Base-by-base conservation (phyloP, 1,140 invertebrate genomes). In the Caenorhabditis latens region DNA sequence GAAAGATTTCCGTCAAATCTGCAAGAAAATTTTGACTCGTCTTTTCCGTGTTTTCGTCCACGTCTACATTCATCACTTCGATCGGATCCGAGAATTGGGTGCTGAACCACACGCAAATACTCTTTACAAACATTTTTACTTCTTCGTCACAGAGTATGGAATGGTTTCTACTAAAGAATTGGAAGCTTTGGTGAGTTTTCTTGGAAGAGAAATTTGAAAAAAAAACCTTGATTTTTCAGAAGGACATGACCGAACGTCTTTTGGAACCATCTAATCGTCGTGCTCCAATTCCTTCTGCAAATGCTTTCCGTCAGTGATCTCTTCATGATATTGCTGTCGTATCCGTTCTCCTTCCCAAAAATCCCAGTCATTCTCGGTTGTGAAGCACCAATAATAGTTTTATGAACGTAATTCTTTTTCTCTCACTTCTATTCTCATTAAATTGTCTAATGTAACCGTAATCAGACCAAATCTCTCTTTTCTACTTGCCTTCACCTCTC, bases 21-120 rank as follows among this genome's bases (percentile, higher is more conserved):
- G 96, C 91, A 95, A 96, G 91, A 98, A 98, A 93, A 97, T 98
- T 88, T 93, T 98, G 65, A 97, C 96, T 0, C 94, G 97, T 85
- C 93, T 98, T n/a, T 98, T 97, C 92, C 94, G 97, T 90, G 96
- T 98, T 2, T 98, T 98, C 94, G 97, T 98, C 1, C 97, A 98
- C 93, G 96, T 98, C n/a, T 98, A 98, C 92, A 97, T 98, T 89
- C 97, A 98, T 93, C 97, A 98, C 93, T 98, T 98, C 94, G 96
- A 98, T 93, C 94, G 96, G 91, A 95, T 98, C 88, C 95, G 96
- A 48, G 94, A 95, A 42, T 96, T 97, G 90, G 96, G 96, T 91
- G 96, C 96, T 55, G 97, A 98, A 93, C 96, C 97, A 43, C 97
- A 98, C 92, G 96, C 98, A 0, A 98, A 98, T 93, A 97, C 96